Evolutionary conservation across 2,888 invertebrate genomes (phyloP).

Genomic region (Cabera pusaria): DNA sequence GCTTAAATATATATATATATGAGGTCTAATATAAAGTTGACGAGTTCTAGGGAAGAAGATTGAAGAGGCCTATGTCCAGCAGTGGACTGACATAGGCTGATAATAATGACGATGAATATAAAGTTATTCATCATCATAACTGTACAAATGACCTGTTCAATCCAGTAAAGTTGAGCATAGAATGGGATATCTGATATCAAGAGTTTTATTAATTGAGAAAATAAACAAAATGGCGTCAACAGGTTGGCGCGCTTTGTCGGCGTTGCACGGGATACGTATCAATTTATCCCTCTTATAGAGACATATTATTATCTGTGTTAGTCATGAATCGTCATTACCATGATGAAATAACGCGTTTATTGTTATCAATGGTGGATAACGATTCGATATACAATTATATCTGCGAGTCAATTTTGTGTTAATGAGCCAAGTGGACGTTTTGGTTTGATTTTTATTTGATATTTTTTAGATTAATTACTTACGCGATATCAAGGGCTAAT

Average conservation of each 20-base stretch:
- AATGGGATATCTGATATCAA: slow-evolving; percentile 16
- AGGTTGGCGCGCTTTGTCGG: slow-evolving; percentile 40
- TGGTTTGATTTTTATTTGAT: slow-evolving; percentile 9
- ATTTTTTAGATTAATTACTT: slow-evolving; percentile 13
- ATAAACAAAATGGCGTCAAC: slow-evolving; percentile 45
- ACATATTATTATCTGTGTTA: slow-evolving; percentile 33
- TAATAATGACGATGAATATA: too few relatives aligned
- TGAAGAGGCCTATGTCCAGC: too few relatives aligned
- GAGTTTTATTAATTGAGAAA: slow-evolving; percentile 42
- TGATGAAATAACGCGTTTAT: slow-evolving; percentile 27
- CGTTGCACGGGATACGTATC: slow-evolving; percentile 38
- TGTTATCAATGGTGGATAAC: slow-evolving; percentile 27
- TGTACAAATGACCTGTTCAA: neutral
- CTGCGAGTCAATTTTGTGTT: slow-evolving; percentile 14
- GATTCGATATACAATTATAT: slow-evolving; percentile 16
- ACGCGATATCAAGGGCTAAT: slow-evolving; percentile 3
- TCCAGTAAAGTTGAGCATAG: slow-evolving; percentile 2
- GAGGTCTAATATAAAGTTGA: too few relatives aligned
- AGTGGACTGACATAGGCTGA: too few relatives aligned
- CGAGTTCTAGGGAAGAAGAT: too few relatives aligned
- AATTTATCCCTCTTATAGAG: slow-evolving; percentile 41
- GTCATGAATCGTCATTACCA: slow-evolving; percentile 43
- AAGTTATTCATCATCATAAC: slow-evolving; percentile 1
- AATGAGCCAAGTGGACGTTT: slow-evolving; percentile 9
- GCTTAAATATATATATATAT: too few relatives aligned